Conservation (phyloP, 1,140 invertebrate species). For the Anagrus nilaparvatae region DNA sequence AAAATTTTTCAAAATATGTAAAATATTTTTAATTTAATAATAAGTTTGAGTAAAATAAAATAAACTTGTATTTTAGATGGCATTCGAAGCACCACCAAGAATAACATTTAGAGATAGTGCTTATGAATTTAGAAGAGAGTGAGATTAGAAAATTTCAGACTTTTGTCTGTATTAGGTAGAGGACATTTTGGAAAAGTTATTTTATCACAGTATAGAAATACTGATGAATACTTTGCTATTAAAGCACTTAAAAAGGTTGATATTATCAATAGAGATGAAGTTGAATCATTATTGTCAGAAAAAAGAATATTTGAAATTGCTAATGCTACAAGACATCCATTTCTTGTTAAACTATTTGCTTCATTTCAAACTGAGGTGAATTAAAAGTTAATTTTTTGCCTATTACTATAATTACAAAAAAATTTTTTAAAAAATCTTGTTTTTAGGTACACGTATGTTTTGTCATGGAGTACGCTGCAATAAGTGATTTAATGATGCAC, state of each 20-base stretch:
- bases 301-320: conserved; percentile 99
- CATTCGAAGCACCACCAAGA: conserved; percentile 32
- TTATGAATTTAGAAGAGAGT: conserved; percentile 61
- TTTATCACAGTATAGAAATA: conserved; percentile 86
- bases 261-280: conserved; percentile 96
- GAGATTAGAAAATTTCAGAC: conserved; percentile 84
- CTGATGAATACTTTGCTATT: conserved; percentile 89
- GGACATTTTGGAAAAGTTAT: conserved; percentile 99
- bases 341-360: conserved; percentile 97
- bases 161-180: conserved; percentile 92
- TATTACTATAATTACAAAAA: not conserved
- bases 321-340: conserved; percentile 93
- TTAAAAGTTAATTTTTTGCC: conserved; percentile 4
- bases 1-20: no score
- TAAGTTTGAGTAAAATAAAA: not conserved
- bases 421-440: conserved; percentile 13
- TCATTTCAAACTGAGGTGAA: conserved; percentile 95
- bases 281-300: conserved; percentile 95
- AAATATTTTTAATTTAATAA: not conserved
- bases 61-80: conserved; percentile 22
- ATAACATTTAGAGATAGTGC: conserved; percentile 61
- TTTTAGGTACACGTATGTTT: conserved; percentile 89
- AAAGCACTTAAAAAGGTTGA: conserved; percentile 99
- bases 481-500: conserved; percentile 99
- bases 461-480: conserved; percentile 99